Evolutionary conservation across 2,113 vertebrate genomes (phyloP).

Genomic region (Bos taurus): ARS-UCD2.0 NC_037348.1:63770501-63771000

Average conservation of each 20-base stretch:
- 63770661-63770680: no score
- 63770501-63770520: neutral
- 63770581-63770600: neutral
- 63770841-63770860: neutral
- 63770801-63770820: neutral
- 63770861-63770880: neutral
- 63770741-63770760: neutral
- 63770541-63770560: neutral
- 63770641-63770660: no score
- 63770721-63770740: no score
- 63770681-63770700: neutral
- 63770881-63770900: neutral
- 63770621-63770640: neutral
- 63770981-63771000: neutral
- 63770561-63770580: accelerated
- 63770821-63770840: neutral
- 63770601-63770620: accelerated
- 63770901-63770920: no score
- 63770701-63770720: accelerated
- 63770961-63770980: neutral
- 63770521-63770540: neutral
- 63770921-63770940: neutral
- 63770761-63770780: neutral
- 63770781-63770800: accelerated
- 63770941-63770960: accelerated